These are phyloP conservation scores for Pseudomyrmex dendroicus DNA, from an alignment of 1,140 invertebrate genomes.

Conservation along the genomic window DNA sequence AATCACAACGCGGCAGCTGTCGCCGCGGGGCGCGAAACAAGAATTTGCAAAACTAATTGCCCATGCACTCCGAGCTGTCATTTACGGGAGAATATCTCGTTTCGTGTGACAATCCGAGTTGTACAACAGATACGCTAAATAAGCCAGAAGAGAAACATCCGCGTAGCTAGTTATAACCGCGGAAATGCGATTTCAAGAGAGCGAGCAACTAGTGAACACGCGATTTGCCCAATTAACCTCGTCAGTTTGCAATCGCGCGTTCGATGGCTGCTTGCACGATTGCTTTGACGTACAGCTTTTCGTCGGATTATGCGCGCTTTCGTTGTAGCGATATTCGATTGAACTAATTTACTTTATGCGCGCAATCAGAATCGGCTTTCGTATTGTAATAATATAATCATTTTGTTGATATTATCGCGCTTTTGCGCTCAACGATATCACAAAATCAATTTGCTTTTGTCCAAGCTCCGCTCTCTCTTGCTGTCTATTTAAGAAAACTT, in stretches of 20 bases:
- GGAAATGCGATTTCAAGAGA: conserved; percentile 44
- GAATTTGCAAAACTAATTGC: conserved; percentile 51
- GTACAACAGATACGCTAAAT: conserved; percentile 47
- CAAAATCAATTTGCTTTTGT: neutral
- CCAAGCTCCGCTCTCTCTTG: neutral
- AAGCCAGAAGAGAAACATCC: conserved; percentile 54
- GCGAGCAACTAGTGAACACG: conserved; percentile 45
- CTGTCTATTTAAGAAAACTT: conserved; percentile 37
- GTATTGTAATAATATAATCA: too few relatives aligned
- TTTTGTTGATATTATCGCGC: too few relatives aligned
- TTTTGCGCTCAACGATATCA: neutral
- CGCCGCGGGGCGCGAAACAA: neutral
- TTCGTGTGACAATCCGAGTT: conserved; percentile 45
- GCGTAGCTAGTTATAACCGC: conserved; percentile 41
- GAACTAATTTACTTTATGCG: too few relatives aligned
- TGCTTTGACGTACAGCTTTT: conserved; percentile 29
- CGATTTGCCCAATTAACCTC: conserved; percentile 54
- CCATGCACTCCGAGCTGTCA: conserved; percentile 27
- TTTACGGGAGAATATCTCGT: conserved; percentile 31
- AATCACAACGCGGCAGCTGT: neutral
- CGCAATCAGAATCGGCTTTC: too few relatives aligned
- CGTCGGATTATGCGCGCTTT: conserved; percentile 12
- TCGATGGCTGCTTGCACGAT: conserved; percentile 49
- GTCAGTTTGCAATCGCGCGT: conserved; percentile 35
- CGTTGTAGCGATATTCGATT: neutral